Evolutionary conservation across 2,888 invertebrate genomes (phyloP).

Genomic region (Strigamia transsilvanica): DNA sequence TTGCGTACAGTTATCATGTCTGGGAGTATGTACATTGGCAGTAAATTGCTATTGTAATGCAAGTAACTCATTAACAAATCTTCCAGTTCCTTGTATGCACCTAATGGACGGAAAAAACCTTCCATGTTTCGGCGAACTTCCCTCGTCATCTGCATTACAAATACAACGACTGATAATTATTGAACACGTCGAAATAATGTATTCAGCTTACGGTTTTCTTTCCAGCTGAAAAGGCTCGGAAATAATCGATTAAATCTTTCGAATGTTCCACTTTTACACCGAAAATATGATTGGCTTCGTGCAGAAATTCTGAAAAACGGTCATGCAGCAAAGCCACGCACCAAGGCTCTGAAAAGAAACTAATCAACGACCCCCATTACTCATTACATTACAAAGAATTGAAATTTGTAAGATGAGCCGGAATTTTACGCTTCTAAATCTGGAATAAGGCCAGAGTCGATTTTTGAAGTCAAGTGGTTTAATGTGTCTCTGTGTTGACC

Average conservation of each 20-base stretch:
- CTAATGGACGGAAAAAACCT: not conserved
- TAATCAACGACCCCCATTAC: not conserved
- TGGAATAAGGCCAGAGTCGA: constrained; percentile 10
- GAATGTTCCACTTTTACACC: not conserved
- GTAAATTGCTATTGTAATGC: constrained; percentile 45
- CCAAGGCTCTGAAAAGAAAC: constrained; percentile 48
- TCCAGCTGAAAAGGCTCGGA: not conserved
- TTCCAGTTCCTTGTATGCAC: not conserved
- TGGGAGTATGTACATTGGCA: constrained; percentile 53
- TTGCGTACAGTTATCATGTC: not conserved
- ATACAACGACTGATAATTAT: not conserved
- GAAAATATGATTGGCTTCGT: constrained; percentile 12
- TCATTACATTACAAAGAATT: not conserved
- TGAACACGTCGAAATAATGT: not conserved
- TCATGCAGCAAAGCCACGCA: constrained; percentile 34
- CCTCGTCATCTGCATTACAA: not conserved
- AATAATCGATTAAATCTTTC: constrained; percentile 1
- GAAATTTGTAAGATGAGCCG: not conserved
- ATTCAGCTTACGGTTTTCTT: not conserved
- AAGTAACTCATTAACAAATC: constrained; percentile 29
- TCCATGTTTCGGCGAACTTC: not conserved
- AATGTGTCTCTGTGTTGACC: constrained; percentile 24
- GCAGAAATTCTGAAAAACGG: constrained; percentile 35
- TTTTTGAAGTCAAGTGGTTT: constrained; percentile 4
- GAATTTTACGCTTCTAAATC: not conserved